A percentile compares a stretch with the other conserved stretches of the same genome.
Evolutionary conservation across 2,888 invertebrate species (phyloP).

Genomic region (Tuta absoluta): DNA sequence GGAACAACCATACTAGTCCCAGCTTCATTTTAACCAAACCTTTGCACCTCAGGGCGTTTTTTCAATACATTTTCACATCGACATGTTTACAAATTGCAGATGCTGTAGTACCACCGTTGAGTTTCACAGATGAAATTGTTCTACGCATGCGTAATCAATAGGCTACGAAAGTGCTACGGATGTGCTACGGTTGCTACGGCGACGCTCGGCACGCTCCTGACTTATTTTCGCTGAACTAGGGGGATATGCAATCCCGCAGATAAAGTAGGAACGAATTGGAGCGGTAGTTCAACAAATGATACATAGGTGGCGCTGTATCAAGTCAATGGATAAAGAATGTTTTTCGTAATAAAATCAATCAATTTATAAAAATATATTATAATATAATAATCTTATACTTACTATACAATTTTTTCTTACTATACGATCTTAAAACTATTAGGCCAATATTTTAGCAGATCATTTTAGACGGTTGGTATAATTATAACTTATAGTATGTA

Average conservation of each 20-base stretch:
- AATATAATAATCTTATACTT: background rate
- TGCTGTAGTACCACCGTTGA: too few species aligned
- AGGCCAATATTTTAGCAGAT: slow-evolving; percentile 13
- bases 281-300: background rate
- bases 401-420: slow-evolving; percentile 10
- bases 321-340: background rate
- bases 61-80: slow-evolving; percentile 38
- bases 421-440: slow-evolving; percentile 1
- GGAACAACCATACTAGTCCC: slow-evolving; percentile 49
- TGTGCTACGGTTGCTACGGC: slow-evolving; percentile 28
- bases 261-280: background rate
- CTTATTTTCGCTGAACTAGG: slow-evolving; percentile 17
- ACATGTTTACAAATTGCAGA: slow-evolving; percentile 52
- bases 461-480: background rate
- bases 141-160: slow-evolving; percentile 75
- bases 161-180: slow-evolving; percentile 35
- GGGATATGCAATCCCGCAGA: background rate
- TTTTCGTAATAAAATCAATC: background rate
- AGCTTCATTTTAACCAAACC: slow-evolving; percentile 55
- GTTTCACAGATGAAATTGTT: slow-evolving; percentile 36
- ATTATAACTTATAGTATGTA: background rate
- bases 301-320: background rate
- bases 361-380: background rate
- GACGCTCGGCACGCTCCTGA: slow-evolving; percentile 22
- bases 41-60: slow-evolving; percentile 23